These are phyloP conservation scores for Peromyscus nudipes DNA, from an alignment of 2,797 vertebrate species.

Conservation along the genomic window DNA sequence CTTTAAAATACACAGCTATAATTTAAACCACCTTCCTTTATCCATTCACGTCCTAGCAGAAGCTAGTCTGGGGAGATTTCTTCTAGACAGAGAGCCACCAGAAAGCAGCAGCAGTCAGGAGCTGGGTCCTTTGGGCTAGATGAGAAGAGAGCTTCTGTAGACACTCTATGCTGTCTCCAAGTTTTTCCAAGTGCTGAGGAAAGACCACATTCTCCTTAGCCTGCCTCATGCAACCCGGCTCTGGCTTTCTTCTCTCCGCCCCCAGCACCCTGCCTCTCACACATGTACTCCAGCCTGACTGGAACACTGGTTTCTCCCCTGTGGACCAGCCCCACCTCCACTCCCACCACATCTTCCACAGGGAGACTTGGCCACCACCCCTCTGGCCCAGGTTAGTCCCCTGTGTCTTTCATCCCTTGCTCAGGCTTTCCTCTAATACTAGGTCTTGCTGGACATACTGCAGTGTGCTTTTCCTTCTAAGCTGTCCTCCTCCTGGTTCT, in stretches of 20 bases:
- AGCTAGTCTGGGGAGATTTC: background rate
- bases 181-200: background rate
- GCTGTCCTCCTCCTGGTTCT: background rate
- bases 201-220: background rate
- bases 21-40: background rate
- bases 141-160: background rate
- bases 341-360: background rate
- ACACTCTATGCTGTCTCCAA: background rate
- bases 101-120: background rate
- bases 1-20: background rate
- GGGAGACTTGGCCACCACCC: background rate
- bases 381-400: background rate
- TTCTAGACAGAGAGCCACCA: background rate
- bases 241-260: background rate
- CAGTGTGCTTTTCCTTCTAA: background rate
- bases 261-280: background rate
- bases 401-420: background rate
- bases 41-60: background rate
- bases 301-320: background rate
- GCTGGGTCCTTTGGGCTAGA: rapidly evolving
- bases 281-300: background rate
- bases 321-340: rapidly evolving
- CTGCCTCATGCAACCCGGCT: background rate
- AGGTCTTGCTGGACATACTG: background rate
- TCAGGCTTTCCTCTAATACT: background rate